phyloP scores from a whole-genome alignment of 2,888 invertebrate genomes.

The Shargacucullia verbasci region DNA sequence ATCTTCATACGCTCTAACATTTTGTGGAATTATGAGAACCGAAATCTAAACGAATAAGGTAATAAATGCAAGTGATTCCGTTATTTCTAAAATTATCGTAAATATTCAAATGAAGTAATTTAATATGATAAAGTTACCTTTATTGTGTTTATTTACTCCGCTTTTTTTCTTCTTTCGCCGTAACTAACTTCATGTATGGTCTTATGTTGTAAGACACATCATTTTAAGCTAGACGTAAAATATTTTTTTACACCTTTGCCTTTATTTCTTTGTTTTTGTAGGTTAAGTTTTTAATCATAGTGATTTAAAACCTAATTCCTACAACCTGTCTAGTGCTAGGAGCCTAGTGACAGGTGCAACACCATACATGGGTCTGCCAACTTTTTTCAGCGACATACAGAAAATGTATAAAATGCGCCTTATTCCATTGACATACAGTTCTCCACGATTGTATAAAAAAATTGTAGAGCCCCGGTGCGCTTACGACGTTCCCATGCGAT shows the following conservation, averaged over 20 bases:
- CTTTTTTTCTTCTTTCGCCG: too few relatives aligned
- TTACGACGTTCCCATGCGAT: slow-evolving; percentile 84
- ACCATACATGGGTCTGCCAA: slow-evolving; percentile 77
- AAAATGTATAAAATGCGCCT: slow-evolving; percentile 64
- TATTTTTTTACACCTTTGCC: not conserved
- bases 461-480: slow-evolving; percentile 70
- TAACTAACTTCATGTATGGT: too few relatives aligned
- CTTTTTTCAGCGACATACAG: slow-evolving; percentile 64
- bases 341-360: slow-evolving; percentile 80
- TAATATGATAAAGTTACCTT: too few relatives aligned
- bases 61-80: slow-evolving; percentile 5
- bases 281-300: slow-evolving; percentile 39
- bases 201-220: too few relatives aligned
- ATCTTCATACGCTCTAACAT: slow-evolving; percentile 27
- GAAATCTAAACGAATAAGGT: slow-evolving; percentile 1
- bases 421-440: slow-evolving; percentile 69
- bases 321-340: slow-evolving; percentile 66
- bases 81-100: slow-evolving; percentile 2
- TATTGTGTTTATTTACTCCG: too few relatives aligned
- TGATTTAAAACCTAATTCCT: slow-evolving; percentile 67
- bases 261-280: slow-evolving; percentile 22
- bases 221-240: too few relatives aligned
- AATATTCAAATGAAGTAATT: too few relatives aligned
- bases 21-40: slow-evolving; percentile 6
- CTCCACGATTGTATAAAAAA: slow-evolving; percentile 64